Conservation (phyloP, 1,140 invertebrate species). For the Drosophila sp. region DNA sequence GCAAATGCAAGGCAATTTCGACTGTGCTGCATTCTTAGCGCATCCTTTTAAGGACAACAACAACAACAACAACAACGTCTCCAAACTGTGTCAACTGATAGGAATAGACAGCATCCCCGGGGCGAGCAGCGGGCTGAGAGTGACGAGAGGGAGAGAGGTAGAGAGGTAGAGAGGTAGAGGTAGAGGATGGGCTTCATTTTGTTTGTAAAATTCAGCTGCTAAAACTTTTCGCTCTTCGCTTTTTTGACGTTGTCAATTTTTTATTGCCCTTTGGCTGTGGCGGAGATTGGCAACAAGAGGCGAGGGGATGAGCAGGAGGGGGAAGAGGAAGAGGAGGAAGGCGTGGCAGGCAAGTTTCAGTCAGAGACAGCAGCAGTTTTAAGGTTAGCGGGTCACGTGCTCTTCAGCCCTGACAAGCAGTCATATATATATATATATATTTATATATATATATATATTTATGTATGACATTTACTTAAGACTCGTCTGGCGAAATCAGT, state of each 20-base stretch:
- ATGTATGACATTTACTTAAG: slow-evolving; percentile 4
- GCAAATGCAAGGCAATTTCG: slow-evolving; percentile 54
- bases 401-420: slow-evolving; percentile 44
- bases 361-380: slow-evolving; percentile 46
- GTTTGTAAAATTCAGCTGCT: not conserved
- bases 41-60: slow-evolving; percentile 21
- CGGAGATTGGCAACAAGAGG: not conserved
- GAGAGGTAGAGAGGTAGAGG: not conserved
- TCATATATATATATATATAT: not conserved
- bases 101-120: slow-evolving; percentile 25
- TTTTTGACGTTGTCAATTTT: slow-evolving; percentile 75
- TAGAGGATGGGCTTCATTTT: not conserved
- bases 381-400: slow-evolving; percentile 79
- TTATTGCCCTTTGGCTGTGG: slow-evolving; percentile 70
- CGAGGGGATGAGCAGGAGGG: no score
- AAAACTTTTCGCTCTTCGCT: slow-evolving; percentile 41
- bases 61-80: not conserved
- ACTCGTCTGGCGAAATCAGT: slow-evolving; percentile 53
- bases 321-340: not conserved
- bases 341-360: slow-evolving; percentile 1
- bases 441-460: not conserved
- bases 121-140: not conserved
- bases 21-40: slow-evolving; percentile 29
- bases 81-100: slow-evolving; percentile 56
- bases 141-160: no score